A percentile compares a stretch with the other conserved stretches of the same genome.
Evolutionary conservation across 1,140 invertebrate genomes (phyloP).

Genomic region (Trinorchestia longiramus): DNA sequence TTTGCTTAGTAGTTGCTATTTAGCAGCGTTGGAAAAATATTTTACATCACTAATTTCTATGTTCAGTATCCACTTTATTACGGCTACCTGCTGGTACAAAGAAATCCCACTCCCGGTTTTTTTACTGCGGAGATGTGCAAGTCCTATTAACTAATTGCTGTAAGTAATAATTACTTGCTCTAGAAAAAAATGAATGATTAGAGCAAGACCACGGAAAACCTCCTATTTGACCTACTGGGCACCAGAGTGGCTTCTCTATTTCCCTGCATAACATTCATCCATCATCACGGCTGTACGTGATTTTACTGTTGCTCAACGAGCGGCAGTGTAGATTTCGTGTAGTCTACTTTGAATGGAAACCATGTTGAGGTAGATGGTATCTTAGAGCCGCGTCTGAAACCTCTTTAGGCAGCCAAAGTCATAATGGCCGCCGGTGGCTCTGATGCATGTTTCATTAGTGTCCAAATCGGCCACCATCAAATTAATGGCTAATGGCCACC

Average conservation of each 20-base stretch:
- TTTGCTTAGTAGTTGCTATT: no score
- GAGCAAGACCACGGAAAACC: not conserved
- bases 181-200: no score
- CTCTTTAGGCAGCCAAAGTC: not conserved
- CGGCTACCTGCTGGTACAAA: no score
- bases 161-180: no score
- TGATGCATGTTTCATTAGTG: slow-evolving; percentile 8
- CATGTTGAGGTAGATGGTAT: not conserved
- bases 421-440: not conserved
- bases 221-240: not conserved
- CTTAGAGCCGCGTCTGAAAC: not conserved
- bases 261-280: not conserved
- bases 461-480: not conserved
- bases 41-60: no score
- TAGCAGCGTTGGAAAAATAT: no score
- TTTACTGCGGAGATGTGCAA: no score
- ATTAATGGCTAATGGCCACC: not conserved
- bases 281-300: not conserved
- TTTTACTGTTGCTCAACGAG: not conserved
- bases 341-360: not conserved
- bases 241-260: not conserved
- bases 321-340: not conserved
- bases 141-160: no score
- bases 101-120: no score
- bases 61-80: no score